Percentiles rank a stretch among this genome's conserved stretches.
Conservation (phyloP, 2,797 vertebrate species). For the Clarias pachynema region DNA sequence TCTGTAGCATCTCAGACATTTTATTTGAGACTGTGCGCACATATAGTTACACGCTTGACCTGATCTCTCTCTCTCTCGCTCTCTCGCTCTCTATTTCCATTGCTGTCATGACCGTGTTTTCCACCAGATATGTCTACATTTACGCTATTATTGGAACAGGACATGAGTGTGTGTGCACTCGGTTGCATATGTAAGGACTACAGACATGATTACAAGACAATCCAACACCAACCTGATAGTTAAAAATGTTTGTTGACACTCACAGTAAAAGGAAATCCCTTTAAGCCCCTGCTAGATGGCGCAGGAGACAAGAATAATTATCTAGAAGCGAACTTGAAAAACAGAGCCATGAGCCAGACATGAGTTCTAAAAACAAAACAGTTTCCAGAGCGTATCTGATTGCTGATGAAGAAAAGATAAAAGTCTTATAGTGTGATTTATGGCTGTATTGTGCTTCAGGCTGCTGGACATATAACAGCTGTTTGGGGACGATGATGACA, state of each 20-base stretch:
- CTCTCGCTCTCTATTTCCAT: background rate
- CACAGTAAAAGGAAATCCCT: constrained; percentile 36
- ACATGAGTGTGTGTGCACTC: background rate
- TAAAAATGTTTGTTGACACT: constrained; percentile 25
- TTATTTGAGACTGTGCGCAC: constrained; percentile 7
- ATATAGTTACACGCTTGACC: background rate
- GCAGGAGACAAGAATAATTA: constrained; percentile 9
- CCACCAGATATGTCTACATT: background rate
- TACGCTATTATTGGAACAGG: background rate
- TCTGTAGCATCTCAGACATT: constrained; percentile 24
- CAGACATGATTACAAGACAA: background rate
- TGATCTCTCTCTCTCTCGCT: background rate
- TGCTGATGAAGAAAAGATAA: background rate
- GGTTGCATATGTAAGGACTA: background rate
- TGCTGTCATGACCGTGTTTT: background rate
- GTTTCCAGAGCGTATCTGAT: constrained; percentile 6
- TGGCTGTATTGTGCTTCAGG: background rate
- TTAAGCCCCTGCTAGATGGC: constrained; percentile 20
- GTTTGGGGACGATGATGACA: constrained; percentile 32
- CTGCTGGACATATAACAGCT: constrained; percentile 42
- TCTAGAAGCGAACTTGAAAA: constrained; percentile 10
- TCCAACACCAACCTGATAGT: constrained; percentile 16
- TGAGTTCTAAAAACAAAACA: background rate
- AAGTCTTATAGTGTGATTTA: background rate
- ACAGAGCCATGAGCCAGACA: background rate